These are phyloP conservation scores for Amphipoea oculea DNA, from an alignment of 2,888 invertebrate species.

Conservation along the genomic window DNA sequence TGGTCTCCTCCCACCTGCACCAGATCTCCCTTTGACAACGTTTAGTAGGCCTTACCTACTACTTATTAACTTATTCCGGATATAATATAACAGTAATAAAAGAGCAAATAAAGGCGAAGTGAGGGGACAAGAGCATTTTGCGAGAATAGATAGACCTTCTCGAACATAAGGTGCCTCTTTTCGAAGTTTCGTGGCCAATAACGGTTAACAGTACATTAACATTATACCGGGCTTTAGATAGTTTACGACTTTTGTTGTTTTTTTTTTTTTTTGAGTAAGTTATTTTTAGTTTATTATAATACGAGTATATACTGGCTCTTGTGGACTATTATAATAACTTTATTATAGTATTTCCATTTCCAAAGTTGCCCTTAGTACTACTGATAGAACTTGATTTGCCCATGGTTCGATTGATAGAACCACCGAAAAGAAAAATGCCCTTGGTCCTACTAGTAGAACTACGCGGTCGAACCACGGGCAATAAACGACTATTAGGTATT, in stretches of 20 bases:
- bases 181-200: conserved; percentile 50
- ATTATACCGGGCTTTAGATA: conserved; percentile 42
- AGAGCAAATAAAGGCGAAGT: conserved; percentile 48
- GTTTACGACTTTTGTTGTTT: conserved; percentile 28
- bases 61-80: conserved; percentile 40
- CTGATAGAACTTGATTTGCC: no score
- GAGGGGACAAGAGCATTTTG: conserved; percentile 51
- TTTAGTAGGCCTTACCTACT: conserved; percentile 29
- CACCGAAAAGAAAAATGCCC: no score
- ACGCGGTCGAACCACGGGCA: no score
- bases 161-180: conserved; percentile 47
- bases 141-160: conserved; percentile 50
- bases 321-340: neutral
- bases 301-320: neutral
- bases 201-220: conserved; percentile 52
- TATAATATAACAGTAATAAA: conserved; percentile 57
- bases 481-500: no score
- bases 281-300: neutral
- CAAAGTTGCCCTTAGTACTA: no score
- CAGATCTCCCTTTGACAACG: conserved; percentile 18
- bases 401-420: no score
- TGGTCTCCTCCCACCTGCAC: conserved; percentile 27
- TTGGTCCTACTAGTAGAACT: no score
- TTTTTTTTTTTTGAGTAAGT: neutral
- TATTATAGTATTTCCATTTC: neutral